Conservation (phyloP, 92 coral and sea anemone species). For the Porites rus region DNA sequence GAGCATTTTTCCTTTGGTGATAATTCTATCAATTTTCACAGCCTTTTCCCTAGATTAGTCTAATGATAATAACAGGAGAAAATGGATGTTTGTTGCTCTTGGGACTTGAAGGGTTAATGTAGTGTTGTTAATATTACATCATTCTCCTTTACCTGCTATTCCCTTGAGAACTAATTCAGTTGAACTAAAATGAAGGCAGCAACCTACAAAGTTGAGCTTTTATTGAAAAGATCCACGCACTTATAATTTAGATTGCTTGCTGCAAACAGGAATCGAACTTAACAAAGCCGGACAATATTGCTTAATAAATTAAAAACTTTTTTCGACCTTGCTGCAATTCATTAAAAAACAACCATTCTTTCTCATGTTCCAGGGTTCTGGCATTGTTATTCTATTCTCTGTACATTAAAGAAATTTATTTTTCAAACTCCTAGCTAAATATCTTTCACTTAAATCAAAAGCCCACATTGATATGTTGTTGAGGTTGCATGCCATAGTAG, state of each 20-base stretch:
- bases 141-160: neutral
- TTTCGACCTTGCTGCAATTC: neutral
- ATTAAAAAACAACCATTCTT: slow-evolving; percentile 7
- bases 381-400: slow-evolving; percentile 25
- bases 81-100: no score
- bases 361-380: neutral
- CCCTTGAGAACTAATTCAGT: neutral
- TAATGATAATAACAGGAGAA: no score
- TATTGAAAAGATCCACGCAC: neutral
- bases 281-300: no score
- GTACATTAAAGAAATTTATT: slow-evolving; percentile 40
- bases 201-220: neutral
- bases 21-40: no score
- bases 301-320: no score
- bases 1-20: no score
- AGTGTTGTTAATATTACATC: no score
- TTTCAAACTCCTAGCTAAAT: slow-evolving; percentile 35
- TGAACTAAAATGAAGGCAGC: neutral
- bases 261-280: neutral
- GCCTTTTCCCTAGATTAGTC: no score
- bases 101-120: no score
- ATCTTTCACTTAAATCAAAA: slow-evolving; percentile 64
- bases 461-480: slow-evolving; percentile 77
- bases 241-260: neutral
- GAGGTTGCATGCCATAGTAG: slow-evolving; percentile 80